These are phyloP conservation scores for Apus apus DNA, from an alignment of 2,113 vertebrate species.

Conservation along the genomic window DNA sequence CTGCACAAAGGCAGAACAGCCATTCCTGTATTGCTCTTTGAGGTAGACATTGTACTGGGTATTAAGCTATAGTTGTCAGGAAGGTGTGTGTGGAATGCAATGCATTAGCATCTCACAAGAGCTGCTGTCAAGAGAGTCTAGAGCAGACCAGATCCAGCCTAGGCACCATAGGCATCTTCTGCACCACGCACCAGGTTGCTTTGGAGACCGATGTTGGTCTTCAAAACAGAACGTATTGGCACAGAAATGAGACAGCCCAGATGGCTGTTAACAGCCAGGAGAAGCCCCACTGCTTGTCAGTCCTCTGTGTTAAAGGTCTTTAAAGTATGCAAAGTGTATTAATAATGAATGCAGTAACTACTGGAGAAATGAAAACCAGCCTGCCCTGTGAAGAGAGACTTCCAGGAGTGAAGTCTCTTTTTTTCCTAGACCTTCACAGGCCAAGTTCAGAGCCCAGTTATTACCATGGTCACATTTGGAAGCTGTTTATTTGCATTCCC, in stretches of 20 bases:
- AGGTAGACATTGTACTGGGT: neutral
- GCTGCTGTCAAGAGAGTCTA: neutral
- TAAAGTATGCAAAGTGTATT: neutral
- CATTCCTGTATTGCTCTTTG: neutral
- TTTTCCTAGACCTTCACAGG: neutral
- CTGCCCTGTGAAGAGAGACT: neutral
- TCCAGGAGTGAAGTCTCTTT: neutral
- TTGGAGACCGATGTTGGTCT: neutral
- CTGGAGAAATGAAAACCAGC: neutral
- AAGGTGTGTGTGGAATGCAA: neutral
- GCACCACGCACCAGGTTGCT: neutral
- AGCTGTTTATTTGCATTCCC: neutral
- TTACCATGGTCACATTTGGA: neutral
- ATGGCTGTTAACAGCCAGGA: conserved; percentile 2
- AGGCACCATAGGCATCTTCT: neutral
- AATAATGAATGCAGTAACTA: neutral
- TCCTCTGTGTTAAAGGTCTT: neutral
- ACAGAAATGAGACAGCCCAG: neutral
- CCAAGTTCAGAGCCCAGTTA: neutral
- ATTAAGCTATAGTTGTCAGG: neutral
- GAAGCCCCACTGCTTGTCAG: neutral
- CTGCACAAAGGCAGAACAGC: conserved; percentile 5
- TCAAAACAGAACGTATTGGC: neutral
- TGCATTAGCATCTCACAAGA: neutral
- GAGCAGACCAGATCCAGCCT: neutral